Percentiles rank a stretch among this genome's conserved stretches.
Evolutionary conservation across 1,140 invertebrate genomes (phyloP).

Genomic region (Oryzaephilus surinamensis): DNA sequence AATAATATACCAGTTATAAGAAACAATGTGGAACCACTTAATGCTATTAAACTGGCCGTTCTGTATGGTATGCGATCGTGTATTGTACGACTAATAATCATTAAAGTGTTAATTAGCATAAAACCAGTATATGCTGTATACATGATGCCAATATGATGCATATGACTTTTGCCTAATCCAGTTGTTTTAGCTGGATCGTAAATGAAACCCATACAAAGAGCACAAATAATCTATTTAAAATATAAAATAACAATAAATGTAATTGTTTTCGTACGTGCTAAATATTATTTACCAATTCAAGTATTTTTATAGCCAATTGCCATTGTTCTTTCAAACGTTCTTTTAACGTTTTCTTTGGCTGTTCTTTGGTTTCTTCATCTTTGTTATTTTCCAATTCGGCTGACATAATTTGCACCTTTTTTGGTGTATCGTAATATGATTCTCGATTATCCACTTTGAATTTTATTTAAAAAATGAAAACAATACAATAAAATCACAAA

Average conservation of each 20-base stretch:
- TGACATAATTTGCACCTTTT: conserved; percentile 13
- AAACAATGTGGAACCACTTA: conserved; percentile 49
- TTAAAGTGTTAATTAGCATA: conserved; percentile 51
- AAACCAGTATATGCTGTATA: conserved; percentile 46
- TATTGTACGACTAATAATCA: conserved; percentile 46
- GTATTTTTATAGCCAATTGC: conserved; percentile 27
- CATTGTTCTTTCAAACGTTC: conserved; percentile 13
- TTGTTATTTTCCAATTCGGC: conserved; percentile 21
- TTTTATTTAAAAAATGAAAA: neutral
- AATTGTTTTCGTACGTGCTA: neutral
- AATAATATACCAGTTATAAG: conserved; percentile 44
- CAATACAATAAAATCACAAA: neutral
- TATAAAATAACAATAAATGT: conserved; percentile 4
- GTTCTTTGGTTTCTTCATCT: conserved; percentile 14
- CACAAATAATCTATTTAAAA: conserved; percentile 21
- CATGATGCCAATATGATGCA: conserved; percentile 45
- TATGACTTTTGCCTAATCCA: conserved; percentile 34
- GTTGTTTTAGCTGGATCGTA: conserved; percentile 43
- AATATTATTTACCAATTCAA: conserved; percentile 21
- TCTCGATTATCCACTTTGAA: conserved; percentile 7
- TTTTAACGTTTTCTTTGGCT: conserved; percentile 12
- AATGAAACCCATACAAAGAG: conserved; percentile 40
- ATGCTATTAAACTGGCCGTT: conserved; percentile 50
- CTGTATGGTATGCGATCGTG: conserved; percentile 55
- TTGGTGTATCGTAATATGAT: conserved; percentile 16